Evolutionary conservation across 2,888 invertebrate genomes (phyloP).

Genomic region (Morinoia aosen): DNA sequence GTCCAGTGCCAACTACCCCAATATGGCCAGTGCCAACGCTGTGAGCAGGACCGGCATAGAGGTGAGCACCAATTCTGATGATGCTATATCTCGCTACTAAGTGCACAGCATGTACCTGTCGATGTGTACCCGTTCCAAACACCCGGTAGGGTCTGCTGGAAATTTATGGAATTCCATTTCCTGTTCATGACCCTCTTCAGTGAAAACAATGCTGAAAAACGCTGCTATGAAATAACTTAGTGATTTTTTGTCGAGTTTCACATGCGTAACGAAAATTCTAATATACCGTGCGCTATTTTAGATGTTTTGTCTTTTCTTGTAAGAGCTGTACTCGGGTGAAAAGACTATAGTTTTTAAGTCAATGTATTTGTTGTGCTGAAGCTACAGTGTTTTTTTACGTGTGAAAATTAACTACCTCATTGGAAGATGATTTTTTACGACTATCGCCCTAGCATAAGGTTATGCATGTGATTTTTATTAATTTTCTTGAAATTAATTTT

Average conservation of each 20-base stretch:
- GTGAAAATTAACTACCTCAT: background rate
- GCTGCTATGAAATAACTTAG: background rate
- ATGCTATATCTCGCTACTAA: no score
- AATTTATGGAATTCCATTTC: no score
- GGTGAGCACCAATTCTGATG: background rate
- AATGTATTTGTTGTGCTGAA: background rate
- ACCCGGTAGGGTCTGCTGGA: no score
- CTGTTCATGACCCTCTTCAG: background rate
- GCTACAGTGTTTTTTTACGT: background rate
- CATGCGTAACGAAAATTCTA: background rate
- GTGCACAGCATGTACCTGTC: no score
- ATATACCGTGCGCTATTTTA: background rate
- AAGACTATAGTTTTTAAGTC: no score
- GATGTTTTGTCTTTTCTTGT: no score
- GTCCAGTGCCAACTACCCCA: background rate
- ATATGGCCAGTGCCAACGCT: background rate
- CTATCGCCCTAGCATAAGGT: no score
- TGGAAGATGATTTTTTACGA: background rate
- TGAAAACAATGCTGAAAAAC: background rate
- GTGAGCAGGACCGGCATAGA: constrained; percentile 37
- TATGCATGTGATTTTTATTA: background rate
- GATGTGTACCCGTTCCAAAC: no score
- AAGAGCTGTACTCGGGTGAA: no score
- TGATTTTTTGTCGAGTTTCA: background rate
- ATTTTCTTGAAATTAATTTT: background rate